Percentiles rank a stretch among this genome's conserved stretches.
Conservation (phyloP, 1,140 invertebrate species). For the Hylyphantes graminicola region DNA sequence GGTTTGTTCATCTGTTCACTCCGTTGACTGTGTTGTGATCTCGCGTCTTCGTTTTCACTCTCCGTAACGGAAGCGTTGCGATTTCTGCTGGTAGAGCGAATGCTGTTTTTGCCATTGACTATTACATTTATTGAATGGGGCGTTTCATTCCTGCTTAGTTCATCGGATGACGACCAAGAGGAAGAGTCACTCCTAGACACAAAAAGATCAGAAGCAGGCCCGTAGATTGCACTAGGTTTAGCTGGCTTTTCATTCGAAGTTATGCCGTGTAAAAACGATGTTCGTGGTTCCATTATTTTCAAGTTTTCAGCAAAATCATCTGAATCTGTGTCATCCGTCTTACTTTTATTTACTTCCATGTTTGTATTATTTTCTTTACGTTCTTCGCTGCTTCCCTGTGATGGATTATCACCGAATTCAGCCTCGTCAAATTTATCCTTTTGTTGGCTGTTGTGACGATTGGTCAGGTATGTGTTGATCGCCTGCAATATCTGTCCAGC, state of each 20-base stretch:
- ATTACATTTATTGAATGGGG: constrained; percentile 36
- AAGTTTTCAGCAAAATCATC: not conserved
- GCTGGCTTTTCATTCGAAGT: constrained; percentile 8
- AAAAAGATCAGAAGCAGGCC: constrained; percentile 49
- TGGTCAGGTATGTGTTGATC: constrained; percentile 49
- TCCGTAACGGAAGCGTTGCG: not conserved
- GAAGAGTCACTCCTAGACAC: constrained; percentile 50
- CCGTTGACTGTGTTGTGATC: not conserved
- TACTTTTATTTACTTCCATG: not conserved
- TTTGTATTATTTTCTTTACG: not conserved
- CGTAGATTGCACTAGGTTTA: constrained; percentile 48
- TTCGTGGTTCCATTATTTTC: constrained; percentile 33
- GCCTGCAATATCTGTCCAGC: constrained; percentile 48
- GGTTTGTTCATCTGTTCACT: constrained; percentile 9
- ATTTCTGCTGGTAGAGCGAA: not conserved
- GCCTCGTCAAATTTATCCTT: not conserved
- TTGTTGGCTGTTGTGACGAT: constrained; percentile 26
- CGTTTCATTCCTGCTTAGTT: constrained; percentile 12
- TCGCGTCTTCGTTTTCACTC: not conserved
- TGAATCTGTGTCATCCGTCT: not conserved
- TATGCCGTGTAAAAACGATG: constrained; percentile 52
- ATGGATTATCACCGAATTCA: not conserved
- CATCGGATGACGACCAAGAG: constrained; percentile 42
- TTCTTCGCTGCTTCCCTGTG: not conserved
- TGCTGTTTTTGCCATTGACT: constrained; percentile 15